phyloP scores from a whole-genome alignment of 2,113 vertebrate species.

The Mus musculus region DNA sequence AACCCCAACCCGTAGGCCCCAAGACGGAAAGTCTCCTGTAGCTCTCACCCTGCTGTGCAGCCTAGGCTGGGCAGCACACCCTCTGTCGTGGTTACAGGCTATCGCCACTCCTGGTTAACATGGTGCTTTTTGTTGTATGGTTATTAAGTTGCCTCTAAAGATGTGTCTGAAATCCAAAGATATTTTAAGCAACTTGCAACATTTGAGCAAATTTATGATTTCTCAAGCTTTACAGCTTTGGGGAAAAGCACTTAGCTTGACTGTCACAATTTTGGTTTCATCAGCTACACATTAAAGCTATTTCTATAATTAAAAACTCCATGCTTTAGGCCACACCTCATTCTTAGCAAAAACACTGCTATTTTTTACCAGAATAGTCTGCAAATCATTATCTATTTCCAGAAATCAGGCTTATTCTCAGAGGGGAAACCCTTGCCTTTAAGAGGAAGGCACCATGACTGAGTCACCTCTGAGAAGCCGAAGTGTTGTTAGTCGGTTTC shows the following conservation, averaged over 20 bases:
- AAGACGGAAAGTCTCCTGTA: background rate
- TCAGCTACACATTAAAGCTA: constrained; percentile 39
- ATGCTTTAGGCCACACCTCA: constrained; percentile 1
- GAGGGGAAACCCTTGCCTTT: background rate
- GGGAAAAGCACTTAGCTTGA: constrained; percentile 9
- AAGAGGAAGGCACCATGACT: background rate
- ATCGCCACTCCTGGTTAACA: background rate
- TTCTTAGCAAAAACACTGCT: background rate
- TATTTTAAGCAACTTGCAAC: constrained; percentile 39
- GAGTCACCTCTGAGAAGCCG: background rate
- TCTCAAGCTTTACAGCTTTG: background rate
- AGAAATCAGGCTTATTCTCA: constrained; percentile 25
- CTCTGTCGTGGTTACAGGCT: background rate
- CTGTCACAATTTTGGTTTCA: constrained; percentile 1
- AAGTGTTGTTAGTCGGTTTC: background rate
- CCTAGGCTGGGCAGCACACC: background rate
- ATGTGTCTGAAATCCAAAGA: constrained; percentile 20
- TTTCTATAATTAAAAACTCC: constrained; percentile 32
- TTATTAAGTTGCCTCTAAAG: constrained; percentile 26
- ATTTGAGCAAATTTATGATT: background rate
- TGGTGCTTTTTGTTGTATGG: background rate
- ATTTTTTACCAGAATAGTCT: constrained; percentile 35
- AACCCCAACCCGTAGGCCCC: background rate
- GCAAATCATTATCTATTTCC: constrained; percentile 36
- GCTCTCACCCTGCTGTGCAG: background rate